Evolutionary conservation across 2,888 invertebrate species (phyloP), one percentile per base, ranked within the genome.

Genomic region (Linnaemya vulpina): DNA sequence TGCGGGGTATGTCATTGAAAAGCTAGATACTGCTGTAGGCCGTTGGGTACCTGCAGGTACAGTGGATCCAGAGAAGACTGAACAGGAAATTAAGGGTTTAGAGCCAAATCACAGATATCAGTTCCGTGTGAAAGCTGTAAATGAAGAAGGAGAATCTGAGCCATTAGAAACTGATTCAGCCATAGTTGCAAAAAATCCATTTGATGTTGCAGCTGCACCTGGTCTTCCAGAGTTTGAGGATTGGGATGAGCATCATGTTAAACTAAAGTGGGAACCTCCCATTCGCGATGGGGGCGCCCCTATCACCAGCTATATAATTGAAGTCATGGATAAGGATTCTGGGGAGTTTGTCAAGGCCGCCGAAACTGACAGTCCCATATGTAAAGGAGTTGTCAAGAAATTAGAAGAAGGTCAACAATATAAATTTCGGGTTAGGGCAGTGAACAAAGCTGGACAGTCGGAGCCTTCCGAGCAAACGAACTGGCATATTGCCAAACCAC

Each of bases 131-230:
- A 97, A 97, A 90, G 99, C 99, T 9, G 95, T 98, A 11, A 99
- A 99, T 92, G 98, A 98, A 90, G 98, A 99, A 92, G 99, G 99
- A 5, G 98, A 98, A 92, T 98, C 98, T 0, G 99, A 99, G 89
- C 98, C 99, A 8, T 93, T 99, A 62, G 97, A 97, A 87, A 97
- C 98, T 0, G 98, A 98, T 89, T 95, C 95, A 46, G 95, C 97
- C 0, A 96, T 96, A 81, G 92, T 98, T 13, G 99, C 99, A 74
- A 99, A 99, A 94, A 99, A 99, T 94, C 99, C 99, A 22, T 99
- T 95, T 93, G 99, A 98, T 92, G 94, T 96, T 70, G 96, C 98
- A 10, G 95, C 96, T 0, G 95, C 97, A 1, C 98, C 98, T 79
- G 98, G 98, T n/a, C 93, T 98, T 49, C 98, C 98, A 1, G 97